Evolutionary conservation across 1,140 invertebrate species (phyloP).

Genomic region (Drosophila mojavensis): DNA sequence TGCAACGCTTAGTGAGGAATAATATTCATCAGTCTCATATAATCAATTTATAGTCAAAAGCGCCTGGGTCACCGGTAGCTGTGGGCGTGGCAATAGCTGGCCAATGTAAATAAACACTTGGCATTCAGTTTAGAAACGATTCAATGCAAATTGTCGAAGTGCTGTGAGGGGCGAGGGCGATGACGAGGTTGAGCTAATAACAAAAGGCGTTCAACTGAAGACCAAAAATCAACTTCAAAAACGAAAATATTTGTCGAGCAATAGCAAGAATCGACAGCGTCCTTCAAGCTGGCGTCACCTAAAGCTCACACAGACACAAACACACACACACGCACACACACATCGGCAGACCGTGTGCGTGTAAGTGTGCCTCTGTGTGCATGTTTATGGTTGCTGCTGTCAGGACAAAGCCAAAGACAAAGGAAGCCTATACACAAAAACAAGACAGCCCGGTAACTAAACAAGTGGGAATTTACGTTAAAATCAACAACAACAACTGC

Average conservation of each 20-base stretch:
- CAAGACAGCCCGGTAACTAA: slow-evolving; percentile 63
- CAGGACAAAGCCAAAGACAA: slow-evolving; percentile 60
- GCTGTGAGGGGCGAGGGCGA: not conserved
- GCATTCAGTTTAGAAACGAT: slow-evolving; percentile 78
- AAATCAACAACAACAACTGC: slow-evolving; percentile 70
- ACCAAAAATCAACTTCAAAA: slow-evolving; percentile 81
- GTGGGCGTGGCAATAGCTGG: slow-evolving; percentile 47
- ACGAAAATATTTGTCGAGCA: slow-evolving; percentile 77
- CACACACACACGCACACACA: slow-evolving; percentile 27
- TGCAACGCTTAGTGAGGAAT: slow-evolving; percentile 40
- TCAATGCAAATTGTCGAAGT: slow-evolving; percentile 60
- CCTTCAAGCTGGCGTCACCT: slow-evolving; percentile 37
- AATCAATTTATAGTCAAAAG: slow-evolving; percentile 41
- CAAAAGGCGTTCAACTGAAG: slow-evolving; percentile 72
- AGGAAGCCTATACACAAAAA: slow-evolving; percentile 52
- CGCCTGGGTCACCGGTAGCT: not conserved
- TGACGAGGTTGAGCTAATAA: slow-evolving; percentile 64
- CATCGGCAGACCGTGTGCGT: not conserved
- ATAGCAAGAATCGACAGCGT: slow-evolving; percentile 46
- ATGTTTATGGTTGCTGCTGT: slow-evolving; percentile 40
- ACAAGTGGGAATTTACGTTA: slow-evolving; percentile 79
- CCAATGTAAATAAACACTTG: slow-evolving; percentile 78
- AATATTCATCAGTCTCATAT: slow-evolving; percentile 74
- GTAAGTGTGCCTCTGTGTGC: slow-evolving; percentile 5
- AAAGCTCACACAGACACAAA: too few species aligned